Evolutionary conservation across 1,140 invertebrate genomes (phyloP).

Genomic region (Gyrodactylus bullatarudis): DNA sequence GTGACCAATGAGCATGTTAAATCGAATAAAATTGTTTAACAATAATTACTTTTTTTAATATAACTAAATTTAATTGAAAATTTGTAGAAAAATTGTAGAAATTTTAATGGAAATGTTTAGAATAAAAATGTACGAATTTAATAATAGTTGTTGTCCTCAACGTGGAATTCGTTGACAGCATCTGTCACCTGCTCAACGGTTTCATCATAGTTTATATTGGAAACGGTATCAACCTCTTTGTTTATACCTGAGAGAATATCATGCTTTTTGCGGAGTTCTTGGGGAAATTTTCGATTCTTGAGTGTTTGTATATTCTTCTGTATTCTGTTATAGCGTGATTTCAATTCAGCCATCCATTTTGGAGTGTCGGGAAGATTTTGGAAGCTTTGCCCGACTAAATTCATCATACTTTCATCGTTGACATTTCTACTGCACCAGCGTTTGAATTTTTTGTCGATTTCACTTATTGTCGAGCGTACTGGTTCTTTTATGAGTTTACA

Average conservation of each 20-base stretch:
- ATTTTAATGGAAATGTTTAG: too few species aligned
- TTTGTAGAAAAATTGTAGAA: too few species aligned
- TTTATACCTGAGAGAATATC: not conserved
- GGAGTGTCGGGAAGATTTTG: not conserved
- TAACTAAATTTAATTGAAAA: too few species aligned
- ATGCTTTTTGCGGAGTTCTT: not conserved
- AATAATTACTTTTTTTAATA: too few species aligned
- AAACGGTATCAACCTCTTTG: too few species aligned
- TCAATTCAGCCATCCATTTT: not conserved
- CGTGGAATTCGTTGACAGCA: not conserved
- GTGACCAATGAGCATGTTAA: too few species aligned
- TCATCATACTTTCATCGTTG: not conserved
- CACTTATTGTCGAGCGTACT: not conserved
- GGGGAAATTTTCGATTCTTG: not conserved
- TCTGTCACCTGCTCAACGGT: not conserved
- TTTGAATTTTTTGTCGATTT: not conserved
- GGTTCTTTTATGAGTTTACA: not conserved
- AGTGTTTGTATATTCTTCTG: not conserved
- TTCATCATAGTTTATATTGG: not conserved
- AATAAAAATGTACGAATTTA: too few species aligned
- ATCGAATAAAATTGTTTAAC: too few species aligned
- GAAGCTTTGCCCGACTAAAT: not conserved
- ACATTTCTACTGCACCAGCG: not conserved
- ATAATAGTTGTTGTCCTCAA: not conserved
- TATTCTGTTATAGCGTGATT: not conserved